These are phyloP conservation scores for Aphidius gifuensis DNA, from an alignment of 1,140 invertebrate species.

Conservation along the genomic window DNA sequence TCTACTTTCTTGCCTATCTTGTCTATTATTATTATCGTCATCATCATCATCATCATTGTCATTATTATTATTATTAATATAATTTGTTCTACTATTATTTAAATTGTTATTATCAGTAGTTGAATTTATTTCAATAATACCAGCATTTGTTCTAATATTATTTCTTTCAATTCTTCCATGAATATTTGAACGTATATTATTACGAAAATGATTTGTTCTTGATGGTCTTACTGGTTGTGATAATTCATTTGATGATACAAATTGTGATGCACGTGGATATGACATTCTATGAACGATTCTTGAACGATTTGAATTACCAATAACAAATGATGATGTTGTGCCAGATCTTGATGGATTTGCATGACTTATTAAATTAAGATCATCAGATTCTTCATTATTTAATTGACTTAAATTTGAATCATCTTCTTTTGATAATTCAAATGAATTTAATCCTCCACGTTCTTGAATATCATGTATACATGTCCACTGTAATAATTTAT, in stretches of 20 bases:
- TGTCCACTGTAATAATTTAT: constrained; percentile 70
- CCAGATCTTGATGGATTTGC: constrained; percentile 39
- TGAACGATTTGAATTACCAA: constrained; percentile 38
- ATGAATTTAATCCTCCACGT: constrained; percentile 42
- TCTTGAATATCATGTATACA: constrained; percentile 90
- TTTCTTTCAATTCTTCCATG: constrained; percentile 24
- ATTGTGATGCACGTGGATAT: constrained; percentile 29
- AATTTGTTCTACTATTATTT: constrained; percentile 21
- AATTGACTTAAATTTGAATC: constrained; percentile 37
- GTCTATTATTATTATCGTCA: constrained; percentile 18
- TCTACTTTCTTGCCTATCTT: constrained; percentile 21
- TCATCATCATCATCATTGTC: background rate
- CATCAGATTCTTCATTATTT: constrained; percentile 42
- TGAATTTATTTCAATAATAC: constrained; percentile 30
- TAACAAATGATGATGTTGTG: constrained; percentile 42
- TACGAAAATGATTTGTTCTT: constrained; percentile 21
- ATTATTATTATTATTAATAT: constrained; percentile 3
- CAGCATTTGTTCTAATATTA: constrained; percentile 29
- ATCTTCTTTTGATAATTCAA: constrained; percentile 45
- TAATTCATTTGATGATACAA: constrained; percentile 31
- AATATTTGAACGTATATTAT: constrained; percentile 1
- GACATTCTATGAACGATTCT: constrained; percentile 31
- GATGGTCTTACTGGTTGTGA: constrained; percentile 29
- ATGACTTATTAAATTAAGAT: constrained; percentile 36
- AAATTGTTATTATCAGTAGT: constrained; percentile 19